Percentiles rank a stretch among this genome's conserved stretches.
These are phyloP conservation scores for Sinocyclocheilus anophthalmus DNA, from an alignment of 2,113 vertebrate genomes.

Conservation along the genomic window DNA sequence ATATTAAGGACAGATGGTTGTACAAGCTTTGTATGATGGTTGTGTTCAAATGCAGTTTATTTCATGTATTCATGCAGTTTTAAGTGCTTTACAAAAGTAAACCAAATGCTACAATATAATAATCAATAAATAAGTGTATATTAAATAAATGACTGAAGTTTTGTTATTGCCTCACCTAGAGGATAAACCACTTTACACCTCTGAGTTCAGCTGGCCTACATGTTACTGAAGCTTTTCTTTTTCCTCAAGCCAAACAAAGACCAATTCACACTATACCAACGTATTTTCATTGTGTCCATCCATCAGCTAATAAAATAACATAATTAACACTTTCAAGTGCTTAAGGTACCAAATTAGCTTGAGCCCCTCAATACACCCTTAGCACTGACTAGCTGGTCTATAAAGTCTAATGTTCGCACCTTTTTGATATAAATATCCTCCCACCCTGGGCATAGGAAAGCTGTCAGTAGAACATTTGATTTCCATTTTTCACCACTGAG, in stretches of 20 bases:
- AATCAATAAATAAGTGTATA: background rate
- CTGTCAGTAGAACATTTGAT: conserved; percentile 82
- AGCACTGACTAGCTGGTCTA: conserved; percentile 68
- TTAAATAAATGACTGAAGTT: background rate
- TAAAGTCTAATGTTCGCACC: conserved; percentile 77
- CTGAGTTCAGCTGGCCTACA: background rate
- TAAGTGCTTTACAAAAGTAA: background rate
- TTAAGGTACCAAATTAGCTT: conserved; percentile 45
- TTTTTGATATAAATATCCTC: conserved; percentile 80
- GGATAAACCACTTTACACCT: background rate
- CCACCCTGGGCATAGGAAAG: conserved; percentile 80
- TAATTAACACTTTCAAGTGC: conserved; percentile 51
- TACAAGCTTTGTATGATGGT: background rate
- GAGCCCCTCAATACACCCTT: conserved; percentile 47
- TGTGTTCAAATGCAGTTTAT: background rate
- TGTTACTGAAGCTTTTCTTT: background rate
- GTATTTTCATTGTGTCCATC: conserved; percentile 20
- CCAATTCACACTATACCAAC: conserved; percentile 47
- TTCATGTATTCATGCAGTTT: background rate
- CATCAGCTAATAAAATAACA: conserved; percentile 43
- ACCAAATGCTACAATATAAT: background rate
- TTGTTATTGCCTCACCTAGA: background rate
- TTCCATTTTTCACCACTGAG: conserved; percentile 82
- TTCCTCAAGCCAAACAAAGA: conserved; percentile 35
- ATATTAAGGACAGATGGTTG: background rate